phyloP scores from a whole-genome alignment of 2,113 vertebrate species.

The Pygathrix nemaeus region DNA sequence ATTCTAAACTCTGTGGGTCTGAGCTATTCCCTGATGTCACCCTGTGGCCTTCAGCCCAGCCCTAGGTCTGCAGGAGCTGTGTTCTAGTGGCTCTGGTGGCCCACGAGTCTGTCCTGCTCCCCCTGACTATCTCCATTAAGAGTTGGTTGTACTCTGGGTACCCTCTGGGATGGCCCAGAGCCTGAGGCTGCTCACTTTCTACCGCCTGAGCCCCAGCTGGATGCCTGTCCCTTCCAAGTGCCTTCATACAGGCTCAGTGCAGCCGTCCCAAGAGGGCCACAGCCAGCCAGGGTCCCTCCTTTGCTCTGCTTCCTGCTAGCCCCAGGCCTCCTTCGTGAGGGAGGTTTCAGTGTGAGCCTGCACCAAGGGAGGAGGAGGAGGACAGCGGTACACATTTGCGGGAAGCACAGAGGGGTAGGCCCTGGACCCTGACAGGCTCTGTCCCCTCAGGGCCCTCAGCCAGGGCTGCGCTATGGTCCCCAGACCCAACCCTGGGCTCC shows the following conservation, averaged over 20 bases:
- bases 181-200: neutral
- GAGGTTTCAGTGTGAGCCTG: neutral
- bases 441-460: neutral
- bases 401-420: neutral
- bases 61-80: neutral
- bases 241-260: neutral
- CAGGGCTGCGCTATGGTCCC: neutral
- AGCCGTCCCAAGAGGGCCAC: neutral
- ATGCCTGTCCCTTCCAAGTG: neutral
- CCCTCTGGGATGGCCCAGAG: neutral
- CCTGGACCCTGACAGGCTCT: neutral
- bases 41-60: too few relatives aligned
- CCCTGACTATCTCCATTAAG: neutral
- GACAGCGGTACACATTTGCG: neutral
- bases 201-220: neutral
- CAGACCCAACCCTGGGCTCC: neutral
- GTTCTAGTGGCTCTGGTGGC: neutral
- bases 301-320: neutral
- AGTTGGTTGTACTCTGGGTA: neutral
- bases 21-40: neutral
- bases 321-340: neutral
- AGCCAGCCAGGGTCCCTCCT: accelerated
- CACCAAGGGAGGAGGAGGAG: neutral
- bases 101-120: neutral
- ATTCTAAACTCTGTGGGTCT: neutral